These are phyloP conservation scores for Mirounga angustirostris DNA, from an alignment of 2,113 vertebrate genomes.

Conservation along the genomic window DNA sequence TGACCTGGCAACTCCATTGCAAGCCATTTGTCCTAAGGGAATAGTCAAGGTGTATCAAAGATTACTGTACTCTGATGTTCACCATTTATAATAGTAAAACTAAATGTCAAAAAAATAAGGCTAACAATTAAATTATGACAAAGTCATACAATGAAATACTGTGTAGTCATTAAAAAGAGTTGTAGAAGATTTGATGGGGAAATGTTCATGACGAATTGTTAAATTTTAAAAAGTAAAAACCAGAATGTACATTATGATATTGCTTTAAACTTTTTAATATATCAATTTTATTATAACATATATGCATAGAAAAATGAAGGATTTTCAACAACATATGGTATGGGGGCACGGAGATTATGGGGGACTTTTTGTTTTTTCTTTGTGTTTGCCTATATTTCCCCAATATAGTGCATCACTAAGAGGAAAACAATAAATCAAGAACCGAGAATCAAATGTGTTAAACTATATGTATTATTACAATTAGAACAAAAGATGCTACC, in stretches of 20 bases:
- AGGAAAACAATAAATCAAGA: not conserved
- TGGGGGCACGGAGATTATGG: not conserved
- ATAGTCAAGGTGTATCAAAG: not conserved
- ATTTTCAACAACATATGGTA: not conserved
- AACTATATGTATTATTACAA: not conserved
- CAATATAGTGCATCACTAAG: not conserved
- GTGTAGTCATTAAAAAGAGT: not conserved
- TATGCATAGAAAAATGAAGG: not conserved
- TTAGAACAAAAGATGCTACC: not conserved
- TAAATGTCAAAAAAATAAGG: not conserved
- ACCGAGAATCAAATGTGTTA: not conserved
- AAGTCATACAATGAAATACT: not conserved
- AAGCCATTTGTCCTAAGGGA: not conserved
- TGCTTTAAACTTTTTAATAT: not conserved
- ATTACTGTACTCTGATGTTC: not conserved
- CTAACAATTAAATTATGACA: not conserved
- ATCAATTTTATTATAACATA: not conserved
- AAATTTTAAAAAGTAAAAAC: not conserved
- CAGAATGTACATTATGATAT: not conserved
- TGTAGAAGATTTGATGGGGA: not conserved
- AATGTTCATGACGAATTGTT: not conserved
- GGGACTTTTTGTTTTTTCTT: not conserved
- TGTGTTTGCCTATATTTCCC: not conserved
- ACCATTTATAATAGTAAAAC: not conserved
- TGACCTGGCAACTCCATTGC: not conserved